Evolutionary conservation across 2,888 invertebrate species (phyloP), one percentile per base, ranked within the genome.

Genomic region (Ophioninae sp.): DNA sequence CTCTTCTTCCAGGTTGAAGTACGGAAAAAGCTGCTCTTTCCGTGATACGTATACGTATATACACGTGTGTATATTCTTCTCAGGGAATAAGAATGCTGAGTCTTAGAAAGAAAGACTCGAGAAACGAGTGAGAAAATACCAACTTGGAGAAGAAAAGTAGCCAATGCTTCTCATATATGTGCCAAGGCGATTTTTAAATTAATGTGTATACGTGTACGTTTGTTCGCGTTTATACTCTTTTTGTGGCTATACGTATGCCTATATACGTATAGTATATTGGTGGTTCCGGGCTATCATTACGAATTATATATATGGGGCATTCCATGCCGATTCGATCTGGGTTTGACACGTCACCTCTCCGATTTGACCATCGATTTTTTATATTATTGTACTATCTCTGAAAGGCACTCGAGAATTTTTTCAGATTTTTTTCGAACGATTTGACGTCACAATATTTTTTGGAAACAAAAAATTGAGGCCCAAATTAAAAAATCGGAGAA

Each of bases 11-110:
- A 17, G 30, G n/a, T 41, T 63, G 23, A 63, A 8, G 51, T 56
- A 75, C 56, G 10, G 39, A 68, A 79, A 75, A 79, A 76, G 58
- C 84, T 81, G 79, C 75, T 84, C 79, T 81, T 81, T 84, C 75
- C 56, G 75, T 76, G 69, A 44, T 23, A 23, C 13, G 17, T 20
- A 20, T 61, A 67, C 37, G 41, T 17, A 59, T 65, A 61, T 67
- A 75, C 65, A 37, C 30, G 5, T 20, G n/a, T 13, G 41, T n/a
- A 23, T 51, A 17, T 56, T 51, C 63, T 69, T 58, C 65, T 51
- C 44, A n/a, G 51, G 37, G 63, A 30, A 68, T 68, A 69, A 82
- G 68, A 67, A 68, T 23, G 67, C 61, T 44, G 44, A 63, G 20
- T 64, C 73, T 41, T 61, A 68, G 63, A 64, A 44, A 78, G 56